Base-by-base conservation (phyloP, 2,888 invertebrate species). In the Epiblema foenella region DNA sequence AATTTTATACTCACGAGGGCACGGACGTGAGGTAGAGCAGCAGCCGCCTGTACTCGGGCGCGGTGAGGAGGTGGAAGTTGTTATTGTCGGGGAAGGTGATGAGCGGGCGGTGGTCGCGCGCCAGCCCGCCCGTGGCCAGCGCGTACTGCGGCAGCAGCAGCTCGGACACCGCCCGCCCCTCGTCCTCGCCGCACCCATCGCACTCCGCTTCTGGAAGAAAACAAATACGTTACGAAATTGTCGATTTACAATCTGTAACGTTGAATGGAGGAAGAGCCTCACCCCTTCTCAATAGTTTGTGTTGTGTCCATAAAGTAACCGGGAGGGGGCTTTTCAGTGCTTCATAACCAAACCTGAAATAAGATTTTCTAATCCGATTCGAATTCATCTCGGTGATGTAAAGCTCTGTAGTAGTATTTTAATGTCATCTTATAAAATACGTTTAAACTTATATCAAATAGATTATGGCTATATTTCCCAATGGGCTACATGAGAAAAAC, bases 81-180 rank as follows among this genome's bases (percentile, higher is more conserved):
- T 97, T 97, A 89, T 97, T 95, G 93, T 99, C 99, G 52, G 99
- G 98, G 93, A 99, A 98, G 77, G 98, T 98, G 85, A 99, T 96
- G 80, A 99, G 95, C 18, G 98, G 98, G 81, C 97, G 97, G 81
- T 98, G 98, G 89, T 98, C 98, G 81, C 95, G 95, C n/a, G 98
- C 97, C 91, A 98, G 97, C 39, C 99, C 98, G 77, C 99, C 98
- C 75, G 98, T 97, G 78, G 98, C 96, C 85, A 98, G 96, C 74
- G 98, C 97, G 91, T 97, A 98, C 91, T 98, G 97, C 73, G 97
- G 96, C 85, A 98, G 96, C 72, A 98, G 94, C 77, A 98, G 94
- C 86, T 98, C 97, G 54, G 97, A 97, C 80, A 98, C 98, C 90
- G 97, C 97, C 77, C 96, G 94, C 69, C 97, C 96, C 79, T 95